Evolutionary conservation across 2,888 invertebrate genomes (phyloP), one percentile per base, ranked within the genome.

Genomic region (Rhaphigaster nebulosa): DNA sequence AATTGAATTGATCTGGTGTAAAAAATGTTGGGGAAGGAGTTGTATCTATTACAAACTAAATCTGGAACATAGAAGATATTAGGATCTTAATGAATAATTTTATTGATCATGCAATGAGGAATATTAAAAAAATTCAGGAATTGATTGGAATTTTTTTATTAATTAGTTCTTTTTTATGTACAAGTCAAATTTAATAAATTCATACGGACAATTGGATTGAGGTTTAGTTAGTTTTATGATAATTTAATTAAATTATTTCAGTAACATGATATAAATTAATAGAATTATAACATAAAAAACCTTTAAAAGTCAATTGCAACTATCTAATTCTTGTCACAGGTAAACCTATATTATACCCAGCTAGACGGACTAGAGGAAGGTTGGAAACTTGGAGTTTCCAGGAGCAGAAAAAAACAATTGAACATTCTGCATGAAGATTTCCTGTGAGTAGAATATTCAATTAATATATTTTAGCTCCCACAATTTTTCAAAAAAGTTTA

Each of bases 321-420:
- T 3, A 15, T 29, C 13, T 29, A 65, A 65, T 65, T 29, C 29
- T 65, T 65, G 12, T 93, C 10, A 80, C 84, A 96, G 96, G 96
- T 98, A 88, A 95, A 95, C 89, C 94, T 98, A 90, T 96, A 96
- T 93, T 96, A 97, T 93, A 95, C 95, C 41, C 98, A 98, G 94
- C 94, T 98, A 91, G 95, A 96, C 93, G 98, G 98, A 1, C 94
- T 98, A 90, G 95, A 95, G 92, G 96, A 95, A 90, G 98, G 98
- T 10, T 98, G 96, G 95, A 95, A 95, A 92, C 95, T 95, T 91
- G 96, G 96, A 0, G 95, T 96, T 0, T 95, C 95, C 91, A 95
- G 96, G 87, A 96, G 95, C 92, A 94, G 95, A 92, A 95, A 95
- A 88, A 95, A 95, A 41, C 95, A 95, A 70, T 94, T 95, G 90